Conservation (phyloP, 92 coral and sea anemone genomes). For the Diadumene lineata region DNA sequence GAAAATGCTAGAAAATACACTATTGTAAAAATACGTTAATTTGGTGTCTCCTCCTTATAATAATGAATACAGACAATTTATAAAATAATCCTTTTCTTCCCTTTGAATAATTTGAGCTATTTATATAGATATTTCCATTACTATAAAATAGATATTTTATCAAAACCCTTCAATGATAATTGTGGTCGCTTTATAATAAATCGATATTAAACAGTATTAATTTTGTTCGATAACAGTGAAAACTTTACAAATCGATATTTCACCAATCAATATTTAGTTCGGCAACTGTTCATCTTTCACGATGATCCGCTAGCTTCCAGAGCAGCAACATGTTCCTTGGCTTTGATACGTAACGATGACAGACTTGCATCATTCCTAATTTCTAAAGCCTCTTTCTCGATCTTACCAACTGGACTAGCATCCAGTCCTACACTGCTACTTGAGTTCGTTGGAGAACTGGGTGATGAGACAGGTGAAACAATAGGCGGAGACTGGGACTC, state of each 20-base stretch:
- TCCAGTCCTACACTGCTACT: constrained; percentile 37
- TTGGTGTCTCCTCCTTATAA: not conserved
- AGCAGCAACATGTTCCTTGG: constrained; percentile 70
- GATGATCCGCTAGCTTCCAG: constrained; percentile 39
- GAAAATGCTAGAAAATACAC: not conserved
- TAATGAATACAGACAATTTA: not conserved
- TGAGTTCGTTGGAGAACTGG: constrained; percentile 20
- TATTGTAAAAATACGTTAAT: not conserved
- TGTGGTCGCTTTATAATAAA: too few relatives aligned
- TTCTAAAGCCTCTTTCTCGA: constrained; percentile 41
- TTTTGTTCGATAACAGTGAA: too few relatives aligned
- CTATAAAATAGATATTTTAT: not conserved
- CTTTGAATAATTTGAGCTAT: not conserved
- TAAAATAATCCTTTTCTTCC: not conserved
- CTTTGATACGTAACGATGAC: constrained; percentile 69
- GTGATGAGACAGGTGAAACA: constrained; percentile 47
- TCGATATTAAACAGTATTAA: not conserved
- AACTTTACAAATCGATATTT: not conserved
- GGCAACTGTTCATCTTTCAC: not conserved
- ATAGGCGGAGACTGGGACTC: constrained; percentile 45
- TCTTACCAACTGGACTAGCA: constrained; percentile 28
- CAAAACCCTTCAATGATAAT: too few relatives aligned
- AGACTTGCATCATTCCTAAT: constrained; percentile 73
- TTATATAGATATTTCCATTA: not conserved
- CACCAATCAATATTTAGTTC: constrained; percentile 7